phyloP scores from a whole-genome alignment of 2,888 invertebrate genomes.

The Tubulanus polymorphus region DNA sequence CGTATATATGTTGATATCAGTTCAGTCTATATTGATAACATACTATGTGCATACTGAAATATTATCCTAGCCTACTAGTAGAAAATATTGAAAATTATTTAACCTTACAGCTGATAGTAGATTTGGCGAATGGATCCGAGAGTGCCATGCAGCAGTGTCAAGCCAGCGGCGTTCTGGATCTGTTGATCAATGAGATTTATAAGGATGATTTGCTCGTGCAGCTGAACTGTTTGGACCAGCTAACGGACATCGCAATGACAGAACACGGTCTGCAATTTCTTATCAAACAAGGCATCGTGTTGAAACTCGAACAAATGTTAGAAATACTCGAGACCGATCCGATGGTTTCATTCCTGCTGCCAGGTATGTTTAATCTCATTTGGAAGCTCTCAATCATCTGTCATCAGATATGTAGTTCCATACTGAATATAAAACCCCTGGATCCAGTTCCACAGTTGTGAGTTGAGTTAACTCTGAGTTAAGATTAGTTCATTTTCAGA shows the following conservation, averaged over 20 bases:
- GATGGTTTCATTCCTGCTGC: slow-evolving; percentile 64
- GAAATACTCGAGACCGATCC: slow-evolving; percentile 61
- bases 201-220: slow-evolving; percentile 72
- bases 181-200: slow-evolving; percentile 65
- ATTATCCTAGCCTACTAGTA: background rate
- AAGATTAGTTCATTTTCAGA: no score
- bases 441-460: no score
- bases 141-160: slow-evolving; percentile 62
- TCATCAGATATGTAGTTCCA: no score
- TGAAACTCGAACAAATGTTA: slow-evolving; percentile 63
- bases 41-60: no score
- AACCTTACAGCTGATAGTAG: slow-evolving; percentile 59
- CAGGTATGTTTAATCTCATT: no score
- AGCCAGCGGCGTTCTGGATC: slow-evolving; percentile 63
- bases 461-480: no score
- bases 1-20: no score
- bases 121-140: slow-evolving; percentile 58
- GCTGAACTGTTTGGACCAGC: slow-evolving; percentile 74
- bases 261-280: slow-evolving; percentile 72
- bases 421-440: no score
- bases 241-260: slow-evolving; percentile 67
- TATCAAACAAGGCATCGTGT: slow-evolving; percentile 65
- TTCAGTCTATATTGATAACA: no score
- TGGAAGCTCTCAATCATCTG: no score
- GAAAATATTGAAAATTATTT: slow-evolving; percentile 6